Evolutionary conservation across 2,888 invertebrate species (phyloP).

Genomic region (Leptogaster cylindrica): DNA sequence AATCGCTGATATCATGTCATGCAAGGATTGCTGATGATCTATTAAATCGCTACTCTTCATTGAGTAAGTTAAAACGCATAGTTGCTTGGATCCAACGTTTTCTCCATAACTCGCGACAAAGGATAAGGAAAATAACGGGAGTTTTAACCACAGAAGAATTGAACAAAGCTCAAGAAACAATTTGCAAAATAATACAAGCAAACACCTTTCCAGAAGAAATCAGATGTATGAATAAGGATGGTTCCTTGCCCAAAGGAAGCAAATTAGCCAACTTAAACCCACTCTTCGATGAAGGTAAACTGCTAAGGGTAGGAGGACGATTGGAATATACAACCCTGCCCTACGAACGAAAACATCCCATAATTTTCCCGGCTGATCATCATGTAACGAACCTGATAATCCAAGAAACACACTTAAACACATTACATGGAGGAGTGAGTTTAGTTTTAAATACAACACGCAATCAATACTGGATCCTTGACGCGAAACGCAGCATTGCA

Average conservation of each 20-base stretch:
- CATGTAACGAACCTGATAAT: no score
- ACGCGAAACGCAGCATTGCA: no score
- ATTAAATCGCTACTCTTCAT: not conserved
- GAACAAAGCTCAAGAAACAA: not conserved
- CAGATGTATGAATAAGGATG: not conserved
- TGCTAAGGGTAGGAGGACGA: not conserved
- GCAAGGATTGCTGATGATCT: not conserved
- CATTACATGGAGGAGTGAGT: no score
- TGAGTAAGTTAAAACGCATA: not conserved
- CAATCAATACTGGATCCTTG: no score
- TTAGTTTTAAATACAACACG: no score
- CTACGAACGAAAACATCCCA: not conserved
- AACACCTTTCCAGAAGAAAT: not conserved
- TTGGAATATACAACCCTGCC: not conserved
- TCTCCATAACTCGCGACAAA: not conserved
- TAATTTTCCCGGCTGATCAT: not conserved
- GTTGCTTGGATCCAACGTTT: not conserved
- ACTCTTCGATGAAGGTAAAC: not conserved
- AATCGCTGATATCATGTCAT: not conserved
- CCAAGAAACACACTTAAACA: no score
- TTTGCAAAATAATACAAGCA: not conserved
- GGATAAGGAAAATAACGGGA: not conserved
- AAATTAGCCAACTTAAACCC: not conserved
- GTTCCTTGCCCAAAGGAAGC: not conserved
- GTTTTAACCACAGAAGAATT: not conserved